phyloP scores from a whole-genome alignment of 2,888 invertebrate species.

The Rhagophthalmus giganteus region DNA sequence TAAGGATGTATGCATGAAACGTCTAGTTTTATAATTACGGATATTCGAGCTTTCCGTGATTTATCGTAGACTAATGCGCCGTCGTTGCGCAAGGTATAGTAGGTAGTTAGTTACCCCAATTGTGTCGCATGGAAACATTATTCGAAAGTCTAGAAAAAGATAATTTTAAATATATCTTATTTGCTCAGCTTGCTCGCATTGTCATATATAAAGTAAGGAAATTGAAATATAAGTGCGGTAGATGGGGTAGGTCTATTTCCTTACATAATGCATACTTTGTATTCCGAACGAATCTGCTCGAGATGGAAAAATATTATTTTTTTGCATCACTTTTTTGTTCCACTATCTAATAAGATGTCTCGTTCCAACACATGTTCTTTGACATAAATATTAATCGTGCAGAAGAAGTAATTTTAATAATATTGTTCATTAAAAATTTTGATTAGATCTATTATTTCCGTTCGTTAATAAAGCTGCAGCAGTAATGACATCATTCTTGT shows the following conservation, averaged over 20 bases:
- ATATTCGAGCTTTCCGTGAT: background rate
- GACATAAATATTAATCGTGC: conserved; percentile 32
- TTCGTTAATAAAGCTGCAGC: conserved; percentile 37
- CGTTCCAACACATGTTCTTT: conserved; percentile 31
- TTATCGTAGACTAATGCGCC: background rate
- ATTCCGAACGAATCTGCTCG: conserved; percentile 50
- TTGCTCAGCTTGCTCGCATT: conserved; percentile 27
- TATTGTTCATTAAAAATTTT: conserved; percentile 27
- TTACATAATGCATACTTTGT: conserved; percentile 53
- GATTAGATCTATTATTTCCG: conserved; percentile 30
- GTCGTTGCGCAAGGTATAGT: conserved; percentile 14
- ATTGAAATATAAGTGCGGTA: conserved; percentile 50
- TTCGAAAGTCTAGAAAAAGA: conserved; percentile 35
- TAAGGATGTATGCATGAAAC: too few relatives aligned
- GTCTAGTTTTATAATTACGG: conserved; percentile 1
- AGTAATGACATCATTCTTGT: conserved; percentile 50
- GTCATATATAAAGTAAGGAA: conserved; percentile 47
- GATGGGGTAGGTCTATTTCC: conserved; percentile 49
- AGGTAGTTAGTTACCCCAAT: conserved; percentile 16
- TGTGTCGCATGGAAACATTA: conserved; percentile 33
- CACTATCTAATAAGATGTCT: conserved; percentile 47
- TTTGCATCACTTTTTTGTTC: conserved; percentile 50
- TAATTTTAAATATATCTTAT: conserved; percentile 42
- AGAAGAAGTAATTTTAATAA: conserved; percentile 33
- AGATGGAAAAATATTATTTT: conserved; percentile 54